phyloP scores from a whole-genome alignment of 2,888 invertebrate species.

The Lasioglossum malachurum region DNA sequence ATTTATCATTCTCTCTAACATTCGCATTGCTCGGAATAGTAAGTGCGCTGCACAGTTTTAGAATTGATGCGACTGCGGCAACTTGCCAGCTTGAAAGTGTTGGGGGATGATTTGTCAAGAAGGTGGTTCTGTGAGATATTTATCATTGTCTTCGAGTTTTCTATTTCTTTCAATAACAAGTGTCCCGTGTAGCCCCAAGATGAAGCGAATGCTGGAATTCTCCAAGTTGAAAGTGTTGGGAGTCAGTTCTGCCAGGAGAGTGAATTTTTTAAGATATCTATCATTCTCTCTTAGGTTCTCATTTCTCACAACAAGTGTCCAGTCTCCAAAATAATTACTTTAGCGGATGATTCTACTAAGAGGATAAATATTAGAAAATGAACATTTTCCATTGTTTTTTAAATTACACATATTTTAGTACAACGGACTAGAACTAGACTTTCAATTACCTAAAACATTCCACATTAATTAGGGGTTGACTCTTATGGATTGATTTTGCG shows the following conservation, averaged over 20 bases:
- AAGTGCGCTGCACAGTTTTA: neutral
- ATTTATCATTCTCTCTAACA: neutral
- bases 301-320: neutral
- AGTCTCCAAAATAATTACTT: neutral
- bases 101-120: neutral
- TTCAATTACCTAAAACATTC: no score
- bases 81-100: neutral
- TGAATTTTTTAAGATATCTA: neutral
- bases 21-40: neutral
- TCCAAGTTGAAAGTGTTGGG: neutral
- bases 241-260: neutral
- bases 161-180: neutral
- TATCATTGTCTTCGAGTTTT: neutral
- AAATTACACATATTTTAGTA: neutral
- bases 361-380: neutral
- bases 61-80: neutral
- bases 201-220: neutral
- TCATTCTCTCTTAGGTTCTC: neutral
- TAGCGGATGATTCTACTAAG: neutral
- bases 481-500: neutral
- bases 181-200: neutral
- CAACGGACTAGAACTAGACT: no score
- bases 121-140: neutral
- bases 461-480: no score
- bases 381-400: neutral